Evolutionary conservation across 2,888 invertebrate genomes (phyloP).

Genomic region (Exocentrus adspersus): DNA sequence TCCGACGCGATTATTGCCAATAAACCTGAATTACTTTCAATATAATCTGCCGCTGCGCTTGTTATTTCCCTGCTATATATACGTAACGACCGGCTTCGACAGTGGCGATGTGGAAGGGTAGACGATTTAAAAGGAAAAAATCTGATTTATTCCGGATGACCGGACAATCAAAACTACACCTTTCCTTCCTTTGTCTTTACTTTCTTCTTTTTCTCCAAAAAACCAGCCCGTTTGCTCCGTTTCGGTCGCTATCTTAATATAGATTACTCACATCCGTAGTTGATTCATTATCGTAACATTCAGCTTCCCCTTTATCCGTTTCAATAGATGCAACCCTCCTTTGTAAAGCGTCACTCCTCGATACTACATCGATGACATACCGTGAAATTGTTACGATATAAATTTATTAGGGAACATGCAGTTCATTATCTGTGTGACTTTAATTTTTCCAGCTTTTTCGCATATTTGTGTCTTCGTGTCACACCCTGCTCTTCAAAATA

Average conservation of each 20-base stretch:
- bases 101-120: constrained; percentile 23
- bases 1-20: constrained; percentile 56
- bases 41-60: constrained; percentile 56
- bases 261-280: not conserved
- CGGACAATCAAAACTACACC: no score
- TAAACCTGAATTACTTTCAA: constrained; percentile 62
- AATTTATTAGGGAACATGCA: not conserved
- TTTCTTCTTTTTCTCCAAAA: no score
- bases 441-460: no score
- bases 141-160: no score
- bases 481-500: no score
- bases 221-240: no score
- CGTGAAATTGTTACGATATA: not conserved
- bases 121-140: not conserved
- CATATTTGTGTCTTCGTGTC: no score
- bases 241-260: not conserved
- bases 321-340: not conserved
- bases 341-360: not conserved
- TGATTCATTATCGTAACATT: not conserved
- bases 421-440: no score
- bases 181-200: no score
- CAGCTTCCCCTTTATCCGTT: not conserved
- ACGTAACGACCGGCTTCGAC: constrained; percentile 31
- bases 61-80: constrained; percentile 48
- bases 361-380: not conserved